Evolutionary conservation across 2,888 invertebrate genomes (phyloP).

Genomic region (Drosophila nr. perissopoda): DNA sequence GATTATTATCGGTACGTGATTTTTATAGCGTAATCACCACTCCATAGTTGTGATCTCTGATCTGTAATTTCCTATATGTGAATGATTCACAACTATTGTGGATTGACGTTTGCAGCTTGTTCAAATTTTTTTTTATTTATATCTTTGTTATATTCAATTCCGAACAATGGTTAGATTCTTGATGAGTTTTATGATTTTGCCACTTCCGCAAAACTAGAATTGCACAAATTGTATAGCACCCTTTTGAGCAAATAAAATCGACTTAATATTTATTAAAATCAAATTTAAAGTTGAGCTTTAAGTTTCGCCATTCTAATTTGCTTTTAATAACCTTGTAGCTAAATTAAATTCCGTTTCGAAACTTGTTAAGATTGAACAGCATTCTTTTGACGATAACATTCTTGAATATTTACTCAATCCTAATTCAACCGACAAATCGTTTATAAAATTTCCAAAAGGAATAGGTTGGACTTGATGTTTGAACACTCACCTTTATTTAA

Average conservation of each 20-base stretch:
- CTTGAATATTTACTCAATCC: not conserved
- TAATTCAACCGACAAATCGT: not conserved
- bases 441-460: not conserved
- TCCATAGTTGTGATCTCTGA: slow-evolving; percentile 42
- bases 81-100: slow-evolving; percentile 53
- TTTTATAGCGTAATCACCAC: slow-evolving; percentile 48
- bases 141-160: slow-evolving; percentile 18
- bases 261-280: not conserved
- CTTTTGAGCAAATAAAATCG: not conserved
- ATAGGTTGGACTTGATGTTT: not conserved
- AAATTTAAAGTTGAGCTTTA: not conserved
- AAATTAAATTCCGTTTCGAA: not conserved
- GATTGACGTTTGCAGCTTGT: slow-evolving; percentile 22
- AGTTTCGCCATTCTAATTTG: slow-evolving; percentile 2
- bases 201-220: slow-evolving; percentile 52
- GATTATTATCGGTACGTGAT: slow-evolving; percentile 63
- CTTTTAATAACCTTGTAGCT: not conserved
- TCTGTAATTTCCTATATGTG: slow-evolving; percentile 54
- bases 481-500: slow-evolving; percentile 22
- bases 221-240: slow-evolving; percentile 2
- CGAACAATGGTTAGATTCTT: slow-evolving; percentile 41
- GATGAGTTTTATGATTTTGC: not conserved
- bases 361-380: not conserved
- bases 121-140: slow-evolving; percentile 20
- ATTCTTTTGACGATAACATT: not conserved